Base-by-base conservation (phyloP, 2,113 vertebrate genomes). In the Caracal caracal region DNA sequence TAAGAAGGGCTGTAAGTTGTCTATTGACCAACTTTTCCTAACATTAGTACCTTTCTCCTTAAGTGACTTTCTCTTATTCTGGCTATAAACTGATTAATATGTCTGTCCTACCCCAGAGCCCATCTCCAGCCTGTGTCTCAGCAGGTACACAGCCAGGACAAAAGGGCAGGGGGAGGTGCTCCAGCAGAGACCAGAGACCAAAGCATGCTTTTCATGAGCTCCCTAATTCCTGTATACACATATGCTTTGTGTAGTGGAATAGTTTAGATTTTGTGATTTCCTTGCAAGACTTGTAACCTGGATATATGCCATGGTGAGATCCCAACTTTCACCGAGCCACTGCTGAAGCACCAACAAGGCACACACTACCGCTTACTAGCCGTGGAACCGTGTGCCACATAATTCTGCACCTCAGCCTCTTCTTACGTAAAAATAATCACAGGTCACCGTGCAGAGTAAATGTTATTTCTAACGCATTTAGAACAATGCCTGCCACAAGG, bases 161-260 rank as follows among this genome's bases (percentile, higher is more conserved):
- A 81, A 24, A n/a, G 35, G 3, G 6, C 3, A 1, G 1, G 5
- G 9, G 16, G 5, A 24, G 1, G 5, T 3, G 15, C 17, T 33
- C 1, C 22, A 11, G 35, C 20, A 43, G 26, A 17, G 26, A 53
- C 51, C 73, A 93, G 93, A 68, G 59, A 71, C 26, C 63, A 82
- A 59, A n/a, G 65, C 35, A 13, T 53, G 10, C 51, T 84, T 88
- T 24, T 80, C 35, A 16, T 16, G 26, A 43, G 47, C 49, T 68
- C 37, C 53, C 86, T 90, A 68, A 56, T 28, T 88, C 49, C 0
- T 1, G 4, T 8, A 59, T 66, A 33, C n/a, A 65, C 65, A 80
- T 16, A 66, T 1, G 65, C 35, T 33, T 73, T 71, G 15, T 79
- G 65, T 75, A 86, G 49, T 10, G 3, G 53, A 33, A 16, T 11